Evolutionary conservation across 2,888 invertebrate species (phyloP), one percentile per base, ranked within the genome.

Genomic region (Aphidius colemani): DNA sequence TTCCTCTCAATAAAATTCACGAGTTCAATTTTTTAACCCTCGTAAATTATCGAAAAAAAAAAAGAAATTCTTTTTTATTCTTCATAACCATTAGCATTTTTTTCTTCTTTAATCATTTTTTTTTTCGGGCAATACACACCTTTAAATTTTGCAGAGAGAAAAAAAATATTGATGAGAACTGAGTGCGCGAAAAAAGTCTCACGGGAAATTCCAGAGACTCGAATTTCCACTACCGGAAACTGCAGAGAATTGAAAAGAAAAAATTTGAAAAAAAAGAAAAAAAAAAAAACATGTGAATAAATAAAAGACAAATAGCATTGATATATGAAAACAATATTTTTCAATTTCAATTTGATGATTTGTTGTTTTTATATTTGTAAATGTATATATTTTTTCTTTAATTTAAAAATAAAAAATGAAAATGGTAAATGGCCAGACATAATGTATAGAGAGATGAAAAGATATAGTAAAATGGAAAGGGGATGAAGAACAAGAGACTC

Each of bases 171-270:
- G 57, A 57, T 57, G 57, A 57, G 57, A 57, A 57, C 46, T 57
- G 57, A 46, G 57, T 39, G 46, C 46, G 30, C 57, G 39, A 61
- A 45, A 61, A 61, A 61, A 61, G 57, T 53, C 65, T 65, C 65
- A 30, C 65, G 65, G 65, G 65, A 65, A 65, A 65, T 65, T 60
- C 61, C 56, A 61, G 61, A 65, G 58, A 63, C 61, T 57, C 13
- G 57, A 46, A 58, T 51, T 61, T 65, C 61, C 61, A 57, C 50
- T 18, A 1, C 30, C 61, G 61, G 58, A 65, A 65, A 65, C 58
- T 61, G 5, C 30, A 61, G 61, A 65, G 61, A 58, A 61, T 61
- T 65, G 65, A 51, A 57, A 65, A 61, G 65, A 61, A 65, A 65
- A 18, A 65, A 61, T 65, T 57, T 65, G 58, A 65, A 57, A 57